Percentiles rank a stretch among this genome's conserved stretches.
phyloP scores from a whole-genome alignment of 2,888 invertebrate species.

The Hyposoter didymator region DNA sequence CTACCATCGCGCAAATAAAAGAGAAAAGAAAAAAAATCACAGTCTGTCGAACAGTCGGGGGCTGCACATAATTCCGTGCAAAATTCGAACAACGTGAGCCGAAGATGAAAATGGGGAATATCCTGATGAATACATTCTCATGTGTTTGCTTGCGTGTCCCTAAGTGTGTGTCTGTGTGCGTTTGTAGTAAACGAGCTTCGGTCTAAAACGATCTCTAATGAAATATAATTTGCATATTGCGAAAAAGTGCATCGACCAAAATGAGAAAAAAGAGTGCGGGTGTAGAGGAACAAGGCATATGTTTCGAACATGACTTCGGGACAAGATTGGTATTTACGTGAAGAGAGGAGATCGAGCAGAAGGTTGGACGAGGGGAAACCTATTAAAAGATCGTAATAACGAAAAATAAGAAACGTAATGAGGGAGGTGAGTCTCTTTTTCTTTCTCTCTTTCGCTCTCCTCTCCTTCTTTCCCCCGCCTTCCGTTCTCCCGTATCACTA shows the following conservation, averaged over 20 bases:
- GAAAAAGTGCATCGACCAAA: constrained; percentile 52
- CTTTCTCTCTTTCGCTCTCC: constrained; percentile 28
- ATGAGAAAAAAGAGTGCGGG: constrained; percentile 45
- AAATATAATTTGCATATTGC: constrained; percentile 72
- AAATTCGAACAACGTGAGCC: constrained; percentile 6
- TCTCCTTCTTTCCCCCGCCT: constrained; percentile 2
- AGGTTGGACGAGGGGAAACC: constrained; percentile 57
- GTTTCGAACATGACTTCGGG: constrained; percentile 38
- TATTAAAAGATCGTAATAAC: constrained; percentile 76
- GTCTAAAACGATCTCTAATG: constrained; percentile 69
- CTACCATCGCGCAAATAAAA: constrained; percentile 14
- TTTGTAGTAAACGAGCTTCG: constrained; percentile 39
- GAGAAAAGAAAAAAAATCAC: background rate
- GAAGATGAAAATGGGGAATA: constrained; percentile 18
- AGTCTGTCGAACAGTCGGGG: background rate
- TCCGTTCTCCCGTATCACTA: constrained; percentile 58
- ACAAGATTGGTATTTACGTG: constrained; percentile 57
- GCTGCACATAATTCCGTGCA: constrained; percentile 38
- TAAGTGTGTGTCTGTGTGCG: background rate
- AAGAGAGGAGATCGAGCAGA: constrained; percentile 36
- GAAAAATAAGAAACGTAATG: constrained; percentile 71
- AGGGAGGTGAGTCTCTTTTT: constrained; percentile 69
- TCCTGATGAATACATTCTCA: constrained; percentile 4
- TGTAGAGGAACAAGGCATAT: constrained; percentile 8
- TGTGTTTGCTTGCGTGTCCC: background rate